Evolutionary conservation across 1,140 invertebrate genomes (phyloP).

Genomic region (Aethina tumida): DNA sequence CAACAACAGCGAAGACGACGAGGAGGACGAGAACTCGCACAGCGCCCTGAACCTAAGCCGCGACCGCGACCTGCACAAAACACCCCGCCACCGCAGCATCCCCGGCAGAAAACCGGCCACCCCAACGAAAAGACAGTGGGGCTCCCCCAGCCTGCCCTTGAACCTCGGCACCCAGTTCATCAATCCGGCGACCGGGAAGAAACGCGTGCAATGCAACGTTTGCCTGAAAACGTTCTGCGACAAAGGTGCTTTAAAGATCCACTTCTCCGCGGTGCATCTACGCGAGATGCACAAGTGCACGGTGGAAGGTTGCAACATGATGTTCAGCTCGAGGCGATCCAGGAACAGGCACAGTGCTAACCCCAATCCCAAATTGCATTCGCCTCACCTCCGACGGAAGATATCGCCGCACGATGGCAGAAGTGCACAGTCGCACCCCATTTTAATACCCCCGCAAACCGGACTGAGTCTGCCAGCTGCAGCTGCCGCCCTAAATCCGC

Average conservation of each 20-base stretch:
- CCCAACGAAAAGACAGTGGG: slow-evolving; percentile 85
- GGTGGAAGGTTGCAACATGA: slow-evolving; percentile 97
- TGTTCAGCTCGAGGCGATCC: slow-evolving; percentile 94
- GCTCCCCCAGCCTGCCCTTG: slow-evolving; percentile 65
- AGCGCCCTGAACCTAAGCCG: slow-evolving; percentile 60
- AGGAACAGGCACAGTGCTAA: slow-evolving; percentile 95
- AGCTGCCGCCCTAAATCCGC: slow-evolving; percentile 48
- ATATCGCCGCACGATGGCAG: slow-evolving; percentile 88
- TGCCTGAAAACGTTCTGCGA: slow-evolving; percentile 99
- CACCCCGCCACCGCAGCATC: slow-evolving; percentile 34
- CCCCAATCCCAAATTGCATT: slow-evolving; percentile 97
- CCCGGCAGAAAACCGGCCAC: slow-evolving; percentile 66
- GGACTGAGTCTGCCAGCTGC: slow-evolving; percentile 47
- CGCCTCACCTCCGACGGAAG: slow-evolving; percentile 82
- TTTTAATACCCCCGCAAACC: slow-evolving; percentile 62
- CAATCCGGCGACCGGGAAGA: slow-evolving; percentile 86
- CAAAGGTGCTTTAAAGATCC: slow-evolving; percentile 98
- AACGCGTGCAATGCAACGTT: slow-evolving; percentile 95
- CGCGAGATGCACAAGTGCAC: slow-evolving; percentile 99
- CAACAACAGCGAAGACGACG: slow-evolving; percentile 46
- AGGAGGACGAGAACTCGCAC: slow-evolving; percentile 51
- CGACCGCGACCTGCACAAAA: slow-evolving; percentile 38
- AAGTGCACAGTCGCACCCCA: slow-evolving; percentile 72
- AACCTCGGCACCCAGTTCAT: slow-evolving; percentile 84
- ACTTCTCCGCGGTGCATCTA: slow-evolving; percentile 97